Evolutionary conservation across 2,888 invertebrate species (phyloP).

Genomic region (Melinaea menophilus): DNA sequence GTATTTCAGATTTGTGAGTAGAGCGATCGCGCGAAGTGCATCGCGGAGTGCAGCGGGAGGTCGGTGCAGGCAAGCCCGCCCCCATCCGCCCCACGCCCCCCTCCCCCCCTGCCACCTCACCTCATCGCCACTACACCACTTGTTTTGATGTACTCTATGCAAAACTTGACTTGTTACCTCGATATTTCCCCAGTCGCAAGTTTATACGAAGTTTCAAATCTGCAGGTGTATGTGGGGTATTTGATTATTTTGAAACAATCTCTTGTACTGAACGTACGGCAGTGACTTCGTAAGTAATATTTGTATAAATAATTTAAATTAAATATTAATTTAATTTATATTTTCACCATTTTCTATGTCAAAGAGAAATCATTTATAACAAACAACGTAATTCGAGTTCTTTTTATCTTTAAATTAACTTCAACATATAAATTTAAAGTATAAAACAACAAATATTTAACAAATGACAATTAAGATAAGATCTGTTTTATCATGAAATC

Average conservation of each 20-base stretch:
- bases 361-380: too few species aligned
- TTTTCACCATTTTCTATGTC: too few species aligned
- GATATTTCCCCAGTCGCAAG: slow-evolving; percentile 33
- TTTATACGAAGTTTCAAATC: slow-evolving; percentile 26
- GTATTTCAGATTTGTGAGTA: slow-evolving; percentile 26
- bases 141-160: slow-evolving; percentile 75
- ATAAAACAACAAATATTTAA: too few species aligned
- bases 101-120: slow-evolving; percentile 41
- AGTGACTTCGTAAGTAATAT: not conserved
- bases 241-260: not conserved
- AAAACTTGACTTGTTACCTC: slow-evolving; percentile 51
- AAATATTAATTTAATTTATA: not conserved
- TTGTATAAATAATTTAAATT: not conserved
- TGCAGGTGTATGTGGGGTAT: slow-evolving; percentile 21
- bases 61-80: slow-evolving; percentile 63
- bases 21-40: slow-evolving; percentile 28
- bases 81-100: slow-evolving; percentile 62
- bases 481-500: not conserved
- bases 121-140: slow-evolving; percentile 54
- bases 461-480: not conserved
- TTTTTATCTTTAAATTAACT: too few species aligned
- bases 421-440: too few species aligned
- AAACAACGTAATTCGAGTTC: too few species aligned
- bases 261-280: not conserved
- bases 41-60: slow-evolving; percentile 50